Evolutionary conservation across 2,797 vertebrate species (phyloP), one percentile per base, ranked within the genome.

Genomic region (Cyprinella venusta): DNA sequence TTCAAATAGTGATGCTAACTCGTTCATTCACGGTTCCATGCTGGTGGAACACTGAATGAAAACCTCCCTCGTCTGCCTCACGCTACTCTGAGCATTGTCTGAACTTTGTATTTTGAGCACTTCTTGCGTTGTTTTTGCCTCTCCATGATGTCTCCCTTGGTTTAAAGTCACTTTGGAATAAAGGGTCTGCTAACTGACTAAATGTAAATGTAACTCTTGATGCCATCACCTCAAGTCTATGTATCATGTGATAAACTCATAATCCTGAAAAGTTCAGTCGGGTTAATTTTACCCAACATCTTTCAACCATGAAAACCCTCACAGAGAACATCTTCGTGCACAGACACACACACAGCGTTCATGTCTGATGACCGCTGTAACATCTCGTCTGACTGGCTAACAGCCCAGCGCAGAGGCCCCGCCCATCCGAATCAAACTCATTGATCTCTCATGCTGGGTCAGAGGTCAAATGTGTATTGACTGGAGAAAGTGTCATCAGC

Each of bases 401-500:
- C 6, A 16, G 45, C 42, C 59, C 33, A 2, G 6, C 2, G 9
- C 8, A 54, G 24, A 67, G 50, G 93, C 94, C 91, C 91, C 93
- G 92, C 91, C 90, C 90, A 95, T 94, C 94, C 90, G 90, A 91
- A 95, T 97, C 96, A 92, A 96, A 96, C 89, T 61, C 88, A 97
- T 95, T 94, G 96, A 97, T 97, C 95, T 91, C 90, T 95, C 94
- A 63, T 91, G 91, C 93, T 93, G 94, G 95, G 96, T 97, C 95
- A 96, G 93, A 95, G 94, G 94, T 94, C 94, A 94, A 92, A 93
- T 91, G 94, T 94, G 90, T 94, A 97, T 95, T 94, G 95, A 97
- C 95, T 94, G 93, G 92, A 93, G 91, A 96, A 96, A 96, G 93
- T 95, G 94, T 93, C 95, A 97, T 95, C 97, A 93, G 94, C 94